These are phyloP conservation scores for Ibidorhyncha struthersii DNA, from an alignment of 2,113 vertebrate species.

Conservation along the genomic window DNA sequence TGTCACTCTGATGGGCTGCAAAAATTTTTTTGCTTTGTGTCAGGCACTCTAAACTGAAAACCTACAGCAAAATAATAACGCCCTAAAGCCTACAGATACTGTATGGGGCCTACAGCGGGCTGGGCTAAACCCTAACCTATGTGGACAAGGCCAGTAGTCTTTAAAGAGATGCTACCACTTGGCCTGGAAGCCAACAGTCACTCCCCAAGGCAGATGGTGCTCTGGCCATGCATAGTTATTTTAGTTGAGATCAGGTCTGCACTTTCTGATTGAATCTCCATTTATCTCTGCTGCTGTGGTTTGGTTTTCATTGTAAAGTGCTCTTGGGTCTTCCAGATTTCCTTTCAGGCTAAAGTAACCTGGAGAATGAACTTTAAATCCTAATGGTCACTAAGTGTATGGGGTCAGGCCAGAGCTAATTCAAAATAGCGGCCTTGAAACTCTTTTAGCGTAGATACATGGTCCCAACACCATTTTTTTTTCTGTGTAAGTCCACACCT, in stretches of 20 bases:
- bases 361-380: background rate
- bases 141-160: background rate
- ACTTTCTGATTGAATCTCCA: background rate
- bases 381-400: background rate
- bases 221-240: background rate
- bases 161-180: background rate
- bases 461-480: background rate
- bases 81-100: background rate
- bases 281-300: background rate
- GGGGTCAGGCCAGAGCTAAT: background rate
- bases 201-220: background rate
- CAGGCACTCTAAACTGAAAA: background rate
- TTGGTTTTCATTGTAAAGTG: background rate
- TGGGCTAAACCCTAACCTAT: background rate
- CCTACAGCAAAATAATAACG: background rate
- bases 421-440: background rate
- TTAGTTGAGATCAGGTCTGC: background rate
- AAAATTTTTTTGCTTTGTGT: background rate
- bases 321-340: background rate
- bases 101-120: background rate
- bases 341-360: background rate
- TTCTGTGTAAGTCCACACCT: background rate
- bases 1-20: background rate
- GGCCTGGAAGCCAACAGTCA: background rate
- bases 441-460: background rate